Evolutionary conservation across 1,140 invertebrate genomes (phyloP), one percentile per base, ranked within the genome.

Genomic region (Drosophila insularis): DNA sequence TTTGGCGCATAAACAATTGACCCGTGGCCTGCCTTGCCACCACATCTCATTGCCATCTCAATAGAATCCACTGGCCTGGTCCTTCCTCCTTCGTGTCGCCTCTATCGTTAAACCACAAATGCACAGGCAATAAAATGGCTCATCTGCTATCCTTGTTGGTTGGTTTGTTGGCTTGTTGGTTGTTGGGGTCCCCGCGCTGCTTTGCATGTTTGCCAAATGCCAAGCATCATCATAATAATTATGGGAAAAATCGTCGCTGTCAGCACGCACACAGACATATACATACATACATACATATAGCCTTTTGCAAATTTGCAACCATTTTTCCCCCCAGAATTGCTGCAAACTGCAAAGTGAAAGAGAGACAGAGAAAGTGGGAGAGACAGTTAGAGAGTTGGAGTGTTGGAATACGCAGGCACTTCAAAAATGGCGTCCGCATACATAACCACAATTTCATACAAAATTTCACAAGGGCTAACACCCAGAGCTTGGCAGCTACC

Each of bases 151-250:
- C 69, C 71, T 74, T 74, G 67, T 63, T 64, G 43, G 55, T 46
- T 43, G 71, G 37, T 68, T 62, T 65, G 58, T 6, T 58, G 27
- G 55, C 11, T 11, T 11, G 35, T 37, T 37, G 35, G 11, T 13
- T 50, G 11, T 13, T 50, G 19, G 43, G 10, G n/a, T 13, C 23
- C 60, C 13, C 67, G 40, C 70, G 59, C 43, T 72, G 13, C 40
- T 39, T 70, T 71, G 84, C 73, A 72, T 89, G 82, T 87, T 89
- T 87, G 84, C 76, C 84, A 87, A 82, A 82, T 79, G 82, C 84
- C 82, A 71, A 87, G 84, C 84, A 87, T 89, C 84, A 87, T 87
- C 84, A 87, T 87, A 87, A 89, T 87, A 87, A 87, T 87, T 87
- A 89, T 87, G 84, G 82, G 58, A 87, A 87, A 87, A 87, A 89